Percentiles rank a stretch among this genome's conserved stretches.
phyloP scores from a whole-genome alignment of 2,113 vertebrate species.

The Scopus umbretta region DNA sequence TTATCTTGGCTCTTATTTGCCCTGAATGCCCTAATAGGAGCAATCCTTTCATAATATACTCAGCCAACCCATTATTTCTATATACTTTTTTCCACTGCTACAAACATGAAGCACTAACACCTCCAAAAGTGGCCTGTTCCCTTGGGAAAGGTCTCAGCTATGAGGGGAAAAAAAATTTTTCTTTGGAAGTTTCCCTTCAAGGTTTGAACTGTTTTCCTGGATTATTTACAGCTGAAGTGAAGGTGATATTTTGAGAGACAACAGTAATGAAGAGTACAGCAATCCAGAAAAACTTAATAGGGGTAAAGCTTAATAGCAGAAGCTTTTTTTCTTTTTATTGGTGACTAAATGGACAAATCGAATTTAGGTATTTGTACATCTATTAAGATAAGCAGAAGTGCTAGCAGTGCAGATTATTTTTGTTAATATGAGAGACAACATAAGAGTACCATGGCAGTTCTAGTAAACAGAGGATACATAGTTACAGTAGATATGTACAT shows the following conservation, averaged over 20 bases:
- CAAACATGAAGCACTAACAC: slow-evolving; percentile 1
- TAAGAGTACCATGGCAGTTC: background rate
- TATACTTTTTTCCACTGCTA: background rate
- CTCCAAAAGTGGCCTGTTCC: slow-evolving; percentile 31
- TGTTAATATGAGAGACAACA: background rate
- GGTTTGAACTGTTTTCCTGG: slow-evolving; percentile 27
- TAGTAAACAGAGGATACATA: background rate
- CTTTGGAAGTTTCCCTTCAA: slow-evolving; percentile 31
- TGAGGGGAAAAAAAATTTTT: background rate
- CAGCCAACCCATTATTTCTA: slow-evolving; percentile 47
- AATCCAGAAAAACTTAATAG: background rate
- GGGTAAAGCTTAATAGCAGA: background rate
- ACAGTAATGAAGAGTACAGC: background rate
- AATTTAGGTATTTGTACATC: background rate
- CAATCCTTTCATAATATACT: slow-evolving; percentile 25
- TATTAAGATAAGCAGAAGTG: background rate
- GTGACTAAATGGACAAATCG: background rate
- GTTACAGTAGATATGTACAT: background rate
- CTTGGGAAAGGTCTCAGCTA: slow-evolving; percentile 42
- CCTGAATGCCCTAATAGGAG: slow-evolving; percentile 41
- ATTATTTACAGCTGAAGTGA: slow-evolving; percentile 31
- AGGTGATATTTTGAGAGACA: slow-evolving; percentile 19
- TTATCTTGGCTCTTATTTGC: slow-evolving; percentile 35
- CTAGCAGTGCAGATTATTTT: background rate
- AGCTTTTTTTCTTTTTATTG: background rate